Percentiles rank a stretch among this genome's conserved stretches.
phyloP scores from a whole-genome alignment of 1,140 invertebrate species.

The Brachionus rubens region DNA sequence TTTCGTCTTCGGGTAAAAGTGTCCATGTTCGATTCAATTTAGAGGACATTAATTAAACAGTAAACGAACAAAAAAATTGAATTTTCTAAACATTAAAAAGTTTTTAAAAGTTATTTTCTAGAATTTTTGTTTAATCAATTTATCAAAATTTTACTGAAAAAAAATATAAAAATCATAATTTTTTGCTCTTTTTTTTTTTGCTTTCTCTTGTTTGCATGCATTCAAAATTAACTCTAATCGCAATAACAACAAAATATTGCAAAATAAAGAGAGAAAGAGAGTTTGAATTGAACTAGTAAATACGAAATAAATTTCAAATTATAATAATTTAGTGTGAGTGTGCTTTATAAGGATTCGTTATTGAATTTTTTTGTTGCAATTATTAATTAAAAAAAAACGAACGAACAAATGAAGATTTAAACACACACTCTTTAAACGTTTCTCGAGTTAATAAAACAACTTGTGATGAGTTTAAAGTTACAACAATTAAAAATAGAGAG shows the following conservation, averaged over 20 bases:
- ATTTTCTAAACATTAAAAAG: too few species aligned
- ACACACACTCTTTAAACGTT: too few species aligned
- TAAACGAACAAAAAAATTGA: too few species aligned
- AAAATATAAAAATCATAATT: slow-evolving; percentile 38
- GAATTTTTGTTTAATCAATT: background rate
- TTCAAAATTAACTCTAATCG: slow-evolving; percentile 41
- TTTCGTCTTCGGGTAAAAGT: slow-evolving; percentile 7
- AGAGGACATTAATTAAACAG: slow-evolving; percentile 16
- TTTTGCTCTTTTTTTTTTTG: slow-evolving; percentile 27
- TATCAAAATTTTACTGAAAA: background rate
- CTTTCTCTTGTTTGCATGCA: slow-evolving; percentile 29
- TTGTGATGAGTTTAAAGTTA: too few species aligned
- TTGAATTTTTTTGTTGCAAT: too few species aligned
- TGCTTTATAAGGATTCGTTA: background rate
- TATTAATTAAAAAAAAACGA: too few species aligned
- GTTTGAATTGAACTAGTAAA: slow-evolving; percentile 15
- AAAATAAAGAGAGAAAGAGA: background rate
- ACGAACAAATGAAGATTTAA: too few species aligned
- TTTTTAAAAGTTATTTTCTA: background rate
- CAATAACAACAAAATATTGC: background rate
- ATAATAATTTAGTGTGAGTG: slow-evolving; percentile 12
- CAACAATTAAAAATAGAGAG: too few species aligned
- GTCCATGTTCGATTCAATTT: slow-evolving; percentile 37
- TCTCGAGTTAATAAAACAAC: too few species aligned
- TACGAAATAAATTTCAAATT: background rate